phyloP scores from a whole-genome alignment of 2,888 invertebrate genomes.

The Thysanoteuthis rhombus region DNA sequence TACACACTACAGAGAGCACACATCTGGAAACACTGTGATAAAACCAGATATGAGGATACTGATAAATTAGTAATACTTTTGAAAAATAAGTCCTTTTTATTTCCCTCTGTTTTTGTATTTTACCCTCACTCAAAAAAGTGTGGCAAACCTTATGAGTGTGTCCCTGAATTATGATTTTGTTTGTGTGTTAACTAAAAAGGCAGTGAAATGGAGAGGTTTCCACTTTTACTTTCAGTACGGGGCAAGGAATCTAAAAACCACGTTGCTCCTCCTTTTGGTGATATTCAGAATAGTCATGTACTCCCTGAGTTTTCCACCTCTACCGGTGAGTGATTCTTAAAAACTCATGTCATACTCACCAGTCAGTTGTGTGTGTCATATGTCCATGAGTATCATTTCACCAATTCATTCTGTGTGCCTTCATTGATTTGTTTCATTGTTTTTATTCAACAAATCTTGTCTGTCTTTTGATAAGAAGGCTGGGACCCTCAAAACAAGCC shows the following conservation, averaged over 20 bases:
- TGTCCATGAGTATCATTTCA: not conserved
- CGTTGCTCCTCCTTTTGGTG: conserved; percentile 24
- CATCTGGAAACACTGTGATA: not conserved
- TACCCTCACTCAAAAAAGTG: not conserved
- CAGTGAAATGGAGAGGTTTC: conserved; percentile 12
- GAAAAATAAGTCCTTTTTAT: not conserved
- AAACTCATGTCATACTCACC: not conserved
- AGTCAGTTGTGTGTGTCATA: not conserved
- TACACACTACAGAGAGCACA: not conserved
- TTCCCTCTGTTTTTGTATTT: not conserved
- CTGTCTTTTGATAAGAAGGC: not conserved
- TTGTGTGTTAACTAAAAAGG: not conserved
- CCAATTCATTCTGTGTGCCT: not conserved
- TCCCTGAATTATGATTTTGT: not conserved
- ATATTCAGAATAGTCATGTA: conserved; percentile 29
- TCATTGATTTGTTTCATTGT: not conserved
- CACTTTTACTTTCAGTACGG: conserved; percentile 29
- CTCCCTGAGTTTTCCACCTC: conserved; percentile 26
- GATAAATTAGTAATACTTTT: not conserved
- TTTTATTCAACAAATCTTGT: not conserved
- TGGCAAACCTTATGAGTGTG: not conserved
- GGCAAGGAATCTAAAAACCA: conserved; percentile 28
- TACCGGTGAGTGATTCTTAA: conserved; percentile 23
- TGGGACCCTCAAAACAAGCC: not conserved
- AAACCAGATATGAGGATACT: not conserved